Base-by-base conservation (phyloP, 2,113 vertebrate genomes). In the Oceanites oceanicus region DNA sequence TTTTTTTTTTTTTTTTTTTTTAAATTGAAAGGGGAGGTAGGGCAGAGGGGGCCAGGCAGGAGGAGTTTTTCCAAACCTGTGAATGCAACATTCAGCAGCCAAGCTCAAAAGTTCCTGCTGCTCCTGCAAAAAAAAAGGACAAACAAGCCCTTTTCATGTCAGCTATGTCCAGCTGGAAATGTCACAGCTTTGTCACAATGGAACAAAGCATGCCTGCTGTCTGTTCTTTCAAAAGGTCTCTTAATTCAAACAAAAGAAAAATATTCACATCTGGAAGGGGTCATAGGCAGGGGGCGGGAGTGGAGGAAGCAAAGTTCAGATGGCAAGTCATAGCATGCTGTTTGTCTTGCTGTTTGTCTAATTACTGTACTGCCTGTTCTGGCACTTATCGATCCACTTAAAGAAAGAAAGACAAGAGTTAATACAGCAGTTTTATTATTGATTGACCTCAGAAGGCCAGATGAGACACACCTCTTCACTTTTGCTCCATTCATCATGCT, bases 91-190 rank as follows among this genome's bases (percentile, higher is more conserved):
- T 72, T 97, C 95, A 95, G 91, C 97, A 96, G 71, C 55, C 38
- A 90, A 81, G 70, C 95, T 96, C 85, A 97, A 92, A 94, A 92
- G 86, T 96, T 97, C 97, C 94, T 97, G 97, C 93, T 96, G 92
- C 82, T 96, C 38, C 11, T 84, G 92, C 87, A 96, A 93, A 97
- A 93, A 97, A 96, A 89, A 77, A 88, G 42, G 79, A 90, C 92
- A 97, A 95, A 97, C 92, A 87, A 96, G 88, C 89, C 72, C 53
- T 90, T 94, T 95, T 97, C 88, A 72, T 55, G 61, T 91, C 94
- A 96, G 94, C 74, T 94, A 86, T 90, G 73, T 97, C 95, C 95
- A 77, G 90, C 82, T 91, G 91, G 94, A 95, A 97, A 68, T 86
- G 75, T 94, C 96, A 90, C 70, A 87, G 86, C 76, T 96, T 90